phyloP scores from a whole-genome alignment of 2,113 vertebrate genomes.

The Otis tarda region DNA sequence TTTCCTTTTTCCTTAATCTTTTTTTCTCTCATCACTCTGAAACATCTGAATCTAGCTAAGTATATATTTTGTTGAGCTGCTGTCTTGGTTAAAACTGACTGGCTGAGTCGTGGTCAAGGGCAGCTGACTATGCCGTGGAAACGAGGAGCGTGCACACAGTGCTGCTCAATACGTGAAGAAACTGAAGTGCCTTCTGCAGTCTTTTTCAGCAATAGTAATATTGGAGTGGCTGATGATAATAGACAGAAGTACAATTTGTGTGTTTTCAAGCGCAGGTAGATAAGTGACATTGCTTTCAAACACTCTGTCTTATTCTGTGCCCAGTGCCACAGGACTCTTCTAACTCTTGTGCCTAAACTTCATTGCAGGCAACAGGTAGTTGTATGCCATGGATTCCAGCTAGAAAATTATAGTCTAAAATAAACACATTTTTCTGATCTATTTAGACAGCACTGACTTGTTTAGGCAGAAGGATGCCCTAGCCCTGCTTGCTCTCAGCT shows the following conservation, averaged over 20 bases:
- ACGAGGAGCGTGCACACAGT: not conserved
- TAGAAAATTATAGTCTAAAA: not conserved
- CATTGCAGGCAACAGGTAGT: not conserved
- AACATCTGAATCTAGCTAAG: not conserved
- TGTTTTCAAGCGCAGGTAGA: not conserved
- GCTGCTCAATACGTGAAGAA: not conserved
- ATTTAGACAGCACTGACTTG: not conserved
- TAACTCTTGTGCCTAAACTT: not conserved
- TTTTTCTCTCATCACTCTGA: not conserved
- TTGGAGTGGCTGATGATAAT: not conserved
- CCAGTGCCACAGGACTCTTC: not conserved
- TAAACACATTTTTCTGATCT: not conserved
- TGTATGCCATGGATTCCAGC: not conserved
- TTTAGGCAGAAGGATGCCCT: not conserved
- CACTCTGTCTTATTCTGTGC: not conserved
- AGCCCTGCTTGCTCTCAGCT: not conserved
- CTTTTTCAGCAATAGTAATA: not conserved
- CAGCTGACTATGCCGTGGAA: not conserved
- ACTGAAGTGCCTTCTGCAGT: not conserved
- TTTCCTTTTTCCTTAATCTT: not conserved
- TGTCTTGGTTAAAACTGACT: not conserved
- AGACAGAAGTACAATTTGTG: not conserved
- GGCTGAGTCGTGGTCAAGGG: not conserved
- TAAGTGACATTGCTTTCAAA: not conserved
- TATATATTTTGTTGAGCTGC: not conserved